These are phyloP conservation scores for Leptestheria dahalacensis DNA, from an alignment of 1,140 invertebrate species.

Conservation along the genomic window DNA sequence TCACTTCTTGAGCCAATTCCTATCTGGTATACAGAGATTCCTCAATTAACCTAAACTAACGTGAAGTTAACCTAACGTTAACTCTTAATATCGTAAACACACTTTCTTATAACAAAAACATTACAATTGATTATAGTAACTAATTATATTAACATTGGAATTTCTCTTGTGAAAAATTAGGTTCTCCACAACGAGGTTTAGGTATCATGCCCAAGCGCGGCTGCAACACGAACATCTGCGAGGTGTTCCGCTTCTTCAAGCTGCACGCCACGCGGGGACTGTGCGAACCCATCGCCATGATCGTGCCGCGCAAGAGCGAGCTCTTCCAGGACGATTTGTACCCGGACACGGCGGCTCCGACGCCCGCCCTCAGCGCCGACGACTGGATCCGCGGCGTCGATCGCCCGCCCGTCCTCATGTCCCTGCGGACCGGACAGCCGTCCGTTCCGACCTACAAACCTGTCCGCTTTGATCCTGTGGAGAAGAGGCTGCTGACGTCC, in stretches of 20 bases:
- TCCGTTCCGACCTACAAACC: constrained; percentile 54
- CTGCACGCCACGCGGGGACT: constrained; percentile 69
- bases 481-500: constrained; percentile 30
- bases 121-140: neutral
- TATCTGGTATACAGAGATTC: constrained; percentile 67
- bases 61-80: neutral
- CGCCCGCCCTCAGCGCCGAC: constrained; percentile 62
- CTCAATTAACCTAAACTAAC: neutral
- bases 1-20: constrained; percentile 78
- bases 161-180: too few relatives aligned
- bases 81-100: neutral
- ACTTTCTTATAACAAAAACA: neutral
- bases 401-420: constrained; percentile 61
- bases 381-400: constrained; percentile 80
- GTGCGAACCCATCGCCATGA: constrained; percentile 86
- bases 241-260: constrained; percentile 84
- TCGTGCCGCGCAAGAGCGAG: constrained; percentile 73
- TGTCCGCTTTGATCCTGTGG: constrained; percentile 39
- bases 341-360: constrained; percentile 72
- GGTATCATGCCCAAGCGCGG: constrained; percentile 88
- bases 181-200: constrained; percentile 55
- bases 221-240: constrained; percentile 60
- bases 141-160: constrained; percentile 1
- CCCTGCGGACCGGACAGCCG: constrained; percentile 62
- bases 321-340: constrained; percentile 79